Evolutionary conservation across 2,888 invertebrate species (phyloP), one percentile per base, ranked within the genome.

Genomic region (Ceriagrion tenellum): DNA sequence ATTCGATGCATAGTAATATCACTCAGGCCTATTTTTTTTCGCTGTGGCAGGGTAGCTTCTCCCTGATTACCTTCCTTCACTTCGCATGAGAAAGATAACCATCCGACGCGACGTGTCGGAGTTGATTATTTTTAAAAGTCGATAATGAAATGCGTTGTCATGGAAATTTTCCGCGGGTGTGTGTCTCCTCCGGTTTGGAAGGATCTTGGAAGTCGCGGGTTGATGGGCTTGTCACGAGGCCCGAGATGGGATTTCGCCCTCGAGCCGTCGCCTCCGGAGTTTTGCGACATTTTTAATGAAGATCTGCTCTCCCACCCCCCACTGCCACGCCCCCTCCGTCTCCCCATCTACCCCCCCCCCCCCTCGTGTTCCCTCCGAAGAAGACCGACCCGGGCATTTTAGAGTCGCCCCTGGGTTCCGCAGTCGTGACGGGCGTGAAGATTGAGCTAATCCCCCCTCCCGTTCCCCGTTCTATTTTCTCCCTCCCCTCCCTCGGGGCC

Each of bases 211-310:
- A 69, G 81, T 81, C 74, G 30, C 81, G 12, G 47, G 69, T 8
- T 23, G 81, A 81, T 81, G 81, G 13, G 81, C 81, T 26, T 35
- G 30, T 81, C 81, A 81, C 8, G 35, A 81, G 35, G 81, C 4
- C 30, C 16, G 26, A 69, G 69, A 69, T 69, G 69, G 10, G 69
- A 69, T 69, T 35, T 35, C 16, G 23, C 81, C 81, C 81, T 35
- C 81, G 3, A 81, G 35, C 35, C 81, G 12, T 26, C 81, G n/a
- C 69, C 81, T 35, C 81, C 81, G 81, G 81, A 81, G 81, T 81
- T 81, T 81, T 81, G 81, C 30, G 81, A 81, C 81, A 35, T 81
- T 81, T 81, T 81, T 81, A 81, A 81, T 81, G 35, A 35, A 81
- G 81, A 81, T 23, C 30, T 30, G 30, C 81, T n/a, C 59, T 2